phyloP scores from a whole-genome alignment of 1,140 invertebrate genomes.

The Mya arenaria region DNA sequence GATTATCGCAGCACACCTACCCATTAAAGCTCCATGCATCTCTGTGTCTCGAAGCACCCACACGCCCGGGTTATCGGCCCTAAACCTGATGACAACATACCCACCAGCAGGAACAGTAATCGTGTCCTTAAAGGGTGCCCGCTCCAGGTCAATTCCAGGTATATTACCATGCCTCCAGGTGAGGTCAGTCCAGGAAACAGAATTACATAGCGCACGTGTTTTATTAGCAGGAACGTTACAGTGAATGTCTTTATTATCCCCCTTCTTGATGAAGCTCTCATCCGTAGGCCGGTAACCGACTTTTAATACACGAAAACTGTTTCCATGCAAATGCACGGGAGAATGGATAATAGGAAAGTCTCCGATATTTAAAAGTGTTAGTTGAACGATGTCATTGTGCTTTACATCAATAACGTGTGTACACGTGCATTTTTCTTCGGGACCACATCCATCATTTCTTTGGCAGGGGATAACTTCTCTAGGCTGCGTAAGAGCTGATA shows the following conservation, averaged over 20 bases:
- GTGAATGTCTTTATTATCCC: slow-evolving; percentile 52
- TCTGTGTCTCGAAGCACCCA: slow-evolving; percentile 68
- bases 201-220: slow-evolving; percentile 49
- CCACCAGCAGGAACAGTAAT: slow-evolving; percentile 86
- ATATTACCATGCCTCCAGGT: slow-evolving; percentile 60
- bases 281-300: slow-evolving; percentile 74
- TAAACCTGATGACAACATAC: slow-evolving; percentile 86
- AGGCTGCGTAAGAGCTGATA: slow-evolving; percentile 58
- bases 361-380: slow-evolving; percentile 79
- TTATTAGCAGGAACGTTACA: slow-evolving; percentile 7
- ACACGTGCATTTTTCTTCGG: slow-evolving; percentile 44
- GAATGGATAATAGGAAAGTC: slow-evolving; percentile 84
- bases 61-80: slow-evolving; percentile 86
- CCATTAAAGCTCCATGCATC: slow-evolving; percentile 35
- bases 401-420: slow-evolving; percentile 20
- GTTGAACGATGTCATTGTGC: slow-evolving; percentile 40
- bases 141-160: slow-evolving; percentile 76
- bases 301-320: slow-evolving; percentile 87
- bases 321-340: slow-evolving; percentile 89
- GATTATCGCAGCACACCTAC: too few relatives aligned
- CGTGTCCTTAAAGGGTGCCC: slow-evolving; percentile 87
- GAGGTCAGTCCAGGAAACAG: slow-evolving; percentile 56
- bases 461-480: slow-evolving; percentile 36
- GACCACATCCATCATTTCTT: slow-evolving; percentile 27
- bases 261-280: slow-evolving; percentile 69